A percentile compares a stretch with the other conserved stretches of the same genome.
Evolutionary conservation across 2,113 vertebrate species (phyloP).

Genomic region (Chaetodon auriga): DNA sequence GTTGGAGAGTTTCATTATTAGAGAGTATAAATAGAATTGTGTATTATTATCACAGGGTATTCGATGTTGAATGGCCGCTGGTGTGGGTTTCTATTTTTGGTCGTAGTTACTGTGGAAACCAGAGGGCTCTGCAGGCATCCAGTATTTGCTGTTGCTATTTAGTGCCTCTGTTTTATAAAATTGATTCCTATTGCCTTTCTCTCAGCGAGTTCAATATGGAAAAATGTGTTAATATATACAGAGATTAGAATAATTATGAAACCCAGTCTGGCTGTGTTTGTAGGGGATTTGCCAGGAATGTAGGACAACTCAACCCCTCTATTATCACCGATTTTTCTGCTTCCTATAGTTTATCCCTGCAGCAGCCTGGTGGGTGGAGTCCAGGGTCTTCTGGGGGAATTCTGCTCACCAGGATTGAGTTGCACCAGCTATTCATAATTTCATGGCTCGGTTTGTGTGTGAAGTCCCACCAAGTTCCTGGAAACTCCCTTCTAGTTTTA

Average conservation of each 20-base stretch:
- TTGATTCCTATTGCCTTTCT: constrained; percentile 24
- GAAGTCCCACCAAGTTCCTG: not conserved
- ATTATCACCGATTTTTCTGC: not conserved
- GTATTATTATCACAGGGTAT: constrained; percentile 74
- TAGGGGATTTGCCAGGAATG: not conserved
- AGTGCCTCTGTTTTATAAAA: constrained; percentile 68
- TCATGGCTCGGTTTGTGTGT: not conserved
- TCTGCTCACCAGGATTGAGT: not conserved
- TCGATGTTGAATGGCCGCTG: constrained; percentile 76
- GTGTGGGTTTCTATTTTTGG: constrained; percentile 84
- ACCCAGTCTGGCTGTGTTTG: not conserved
- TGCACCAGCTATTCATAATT: not conserved
- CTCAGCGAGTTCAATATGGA: constrained; percentile 18
- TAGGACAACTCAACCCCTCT: not conserved
- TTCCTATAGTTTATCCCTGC: constrained; percentile 4
- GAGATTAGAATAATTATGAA: constrained; percentile 19
- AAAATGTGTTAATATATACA: constrained; percentile 20
- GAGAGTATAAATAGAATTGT: constrained; percentile 76
- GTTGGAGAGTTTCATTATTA: constrained; percentile 50
- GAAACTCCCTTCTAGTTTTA: too few species aligned
- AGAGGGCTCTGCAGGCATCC: constrained; percentile 74
- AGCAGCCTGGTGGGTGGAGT: not conserved
- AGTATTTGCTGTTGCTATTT: constrained; percentile 74
- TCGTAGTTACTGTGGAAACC: constrained; percentile 86
- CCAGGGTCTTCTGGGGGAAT: not conserved